Base-by-base conservation (phyloP, 2,113 vertebrate genomes). In the Penelope pileata region DNA sequence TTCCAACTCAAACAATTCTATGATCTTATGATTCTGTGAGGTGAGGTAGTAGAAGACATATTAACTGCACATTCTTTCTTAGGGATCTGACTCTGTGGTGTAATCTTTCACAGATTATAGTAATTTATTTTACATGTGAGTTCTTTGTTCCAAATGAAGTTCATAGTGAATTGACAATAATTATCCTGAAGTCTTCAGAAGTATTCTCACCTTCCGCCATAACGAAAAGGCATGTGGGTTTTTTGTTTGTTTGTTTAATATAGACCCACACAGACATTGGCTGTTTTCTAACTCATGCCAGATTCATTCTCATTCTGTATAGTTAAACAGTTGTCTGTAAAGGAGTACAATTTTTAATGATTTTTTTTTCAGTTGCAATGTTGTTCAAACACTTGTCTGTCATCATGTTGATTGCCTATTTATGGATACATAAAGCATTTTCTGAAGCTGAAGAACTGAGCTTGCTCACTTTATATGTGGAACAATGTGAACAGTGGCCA, bases 161-260 rank as follows among this genome's bases (percentile, higher is more conserved):
- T 73, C 6, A n/a, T 6, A 4, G 3, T 45, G 30, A 34, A 26
- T 21, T 34, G 5, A 2, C 4, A 47, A 13, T 50, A 77, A 34
- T 72, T 50, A 2, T 72, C 88, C 40, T 68, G 5, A 76, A 68
- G 7, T 88, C 4, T 67, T 76, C 14, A 62, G 45, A 60, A 51
- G 8, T 9, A 72, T 53, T 22, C 10, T 22, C 2, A 40, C 7
- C 3, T 3, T 68, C 24, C 45, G 51, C 23, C 0, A 1, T 26
- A 67, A n/a, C 29, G n/a, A n/a, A n/a, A 64, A 64, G 10, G 62
- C 16, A 17, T 50, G 29, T 38, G 6, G n/a, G n/a, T n/a, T n/a
- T 9, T 77, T 42, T 3, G 9, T 34, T 29, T 72, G 5, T 21
- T 34, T 73, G 32, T 43, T 66, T 78, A 68, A 13, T 27, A 69